A percentile compares a stretch with the other conserved stretches of the same genome.
phyloP scores from a whole-genome alignment of 2,797 vertebrate genomes.

The Galagoides demidoff region DNA sequence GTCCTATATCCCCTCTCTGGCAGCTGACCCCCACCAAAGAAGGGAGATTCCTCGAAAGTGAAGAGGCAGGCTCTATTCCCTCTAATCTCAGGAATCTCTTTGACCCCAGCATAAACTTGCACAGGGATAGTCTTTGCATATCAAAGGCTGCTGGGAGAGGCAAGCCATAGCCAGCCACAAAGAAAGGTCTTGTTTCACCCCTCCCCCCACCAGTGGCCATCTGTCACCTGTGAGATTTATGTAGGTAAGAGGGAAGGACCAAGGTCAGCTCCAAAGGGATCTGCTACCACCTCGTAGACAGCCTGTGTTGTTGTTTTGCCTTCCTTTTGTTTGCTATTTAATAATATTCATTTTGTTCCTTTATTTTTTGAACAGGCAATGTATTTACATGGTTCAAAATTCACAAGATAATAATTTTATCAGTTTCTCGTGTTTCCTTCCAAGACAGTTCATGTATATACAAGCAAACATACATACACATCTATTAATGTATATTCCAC shows the following conservation, averaged over 20 bases:
- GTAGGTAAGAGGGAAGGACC: not conserved
- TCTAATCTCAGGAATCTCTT: not conserved
- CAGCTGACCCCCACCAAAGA: not conserved
- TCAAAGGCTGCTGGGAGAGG: not conserved
- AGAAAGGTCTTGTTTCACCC: not conserved
- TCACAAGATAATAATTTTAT: slow-evolving; percentile 32
- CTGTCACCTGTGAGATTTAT: not conserved
- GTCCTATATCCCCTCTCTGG: not conserved
- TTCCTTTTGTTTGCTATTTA: slow-evolving; percentile 9
- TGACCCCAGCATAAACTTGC: not conserved
- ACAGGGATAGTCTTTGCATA: not conserved
- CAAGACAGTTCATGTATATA: not conserved
- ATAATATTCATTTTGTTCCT: slow-evolving; percentile 12
- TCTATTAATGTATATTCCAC: not conserved
- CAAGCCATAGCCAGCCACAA: not conserved
- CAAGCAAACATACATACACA: not conserved
- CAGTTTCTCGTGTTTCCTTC: slow-evolving; percentile 29
- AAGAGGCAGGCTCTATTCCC: not conserved
- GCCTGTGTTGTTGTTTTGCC: not conserved
- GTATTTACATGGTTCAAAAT: not conserved
- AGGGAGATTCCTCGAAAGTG: not conserved
- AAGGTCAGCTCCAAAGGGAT: not conserved
- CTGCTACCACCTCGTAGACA: not conserved
- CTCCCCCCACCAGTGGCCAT: not conserved
- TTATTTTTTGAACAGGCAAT: not conserved